Evolutionary conservation across 2,888 invertebrate genomes (phyloP), one percentile per base, ranked within the genome.

Genomic region (Cloeon dipterum): DNA sequence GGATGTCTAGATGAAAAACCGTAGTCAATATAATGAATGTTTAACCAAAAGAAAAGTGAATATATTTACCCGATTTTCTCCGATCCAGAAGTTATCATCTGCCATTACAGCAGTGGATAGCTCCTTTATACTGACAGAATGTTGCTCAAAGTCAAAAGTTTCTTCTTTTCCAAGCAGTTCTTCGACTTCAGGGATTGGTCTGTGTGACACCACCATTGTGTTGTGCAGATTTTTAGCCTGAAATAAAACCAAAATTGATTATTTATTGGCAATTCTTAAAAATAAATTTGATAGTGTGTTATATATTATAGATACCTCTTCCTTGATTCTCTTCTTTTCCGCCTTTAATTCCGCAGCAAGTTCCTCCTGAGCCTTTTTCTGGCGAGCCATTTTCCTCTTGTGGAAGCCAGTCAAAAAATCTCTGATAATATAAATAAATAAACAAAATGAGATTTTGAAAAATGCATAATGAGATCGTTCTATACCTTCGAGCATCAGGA

Each of bases 351-450:
- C 65, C 25, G 62, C 59, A 45, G 76, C 66, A 23, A 83, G 53
- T 44, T 79, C 68, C 43, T 75, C 74, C 49, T 76, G 68, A 0
- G 79, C 79, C 46, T 72, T 70, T 46, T 74, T 71, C 49, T 73
- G 70, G 33, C 82, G 62, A 52, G 78, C 72, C 32, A 77, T 54
- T 52, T 83, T 83, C 42, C 83, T 62, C 57, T 81, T 82, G 33
- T 68, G 76, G 52, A 83, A 83, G 2, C 83, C 82, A 43, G 74
- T 73, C 20, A 83, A 55, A 51, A 76, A 83, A 33, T 82, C 78
- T 49, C 82, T 82, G 50, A 38, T 64, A 55, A 42, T 34, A 34
- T 37, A 39, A 42, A 40, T 36, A 14, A 32, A 29, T 10, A 21
- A 21, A 21, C 48, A 40, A 20, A 3, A 26, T 21, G 20, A 16